Evolutionary conservation across 2,113 vertebrate species (phyloP).

Genomic region (Microcebus lehilahytsara): DNA sequence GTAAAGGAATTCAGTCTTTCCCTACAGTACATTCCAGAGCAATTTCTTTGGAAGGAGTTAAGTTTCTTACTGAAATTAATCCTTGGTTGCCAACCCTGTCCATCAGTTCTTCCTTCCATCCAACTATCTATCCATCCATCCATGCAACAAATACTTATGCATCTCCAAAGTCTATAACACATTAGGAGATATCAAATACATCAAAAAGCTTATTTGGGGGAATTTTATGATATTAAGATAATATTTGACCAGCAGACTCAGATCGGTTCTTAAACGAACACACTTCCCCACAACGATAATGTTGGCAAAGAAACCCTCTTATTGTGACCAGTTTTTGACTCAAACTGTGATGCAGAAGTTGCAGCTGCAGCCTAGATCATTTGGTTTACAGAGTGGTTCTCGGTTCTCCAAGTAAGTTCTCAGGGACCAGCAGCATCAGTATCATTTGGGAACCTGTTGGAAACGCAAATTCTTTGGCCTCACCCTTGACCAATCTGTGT

Average conservation of each 20-base stretch:
- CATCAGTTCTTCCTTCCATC: background rate
- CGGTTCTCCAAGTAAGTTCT: background rate
- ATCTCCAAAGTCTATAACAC: background rate
- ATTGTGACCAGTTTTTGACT: background rate
- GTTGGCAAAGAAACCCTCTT: background rate
- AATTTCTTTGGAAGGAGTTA: background rate
- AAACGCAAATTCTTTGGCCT: background rate
- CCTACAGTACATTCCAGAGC: background rate
- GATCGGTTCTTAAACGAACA: background rate
- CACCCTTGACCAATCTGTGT: background rate
- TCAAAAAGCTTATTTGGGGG: background rate
- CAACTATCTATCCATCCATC: background rate
- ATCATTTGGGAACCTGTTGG: background rate
- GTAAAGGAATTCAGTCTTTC: background rate
- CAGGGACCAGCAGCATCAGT: background rate
- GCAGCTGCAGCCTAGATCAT: background rate
- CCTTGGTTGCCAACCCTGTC: background rate
- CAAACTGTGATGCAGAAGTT: background rate
- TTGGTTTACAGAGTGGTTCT: background rate
- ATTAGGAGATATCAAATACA: background rate
- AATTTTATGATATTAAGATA: background rate
- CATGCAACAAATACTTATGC: background rate
- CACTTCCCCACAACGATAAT: background rate
- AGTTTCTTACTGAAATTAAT: background rate
- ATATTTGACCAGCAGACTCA: background rate